Percentiles rank a stretch among this genome's conserved stretches.
Evolutionary conservation across 2,113 vertebrate genomes (phyloP).

Genomic region (Tympanuchus pallidicinctus): DNA sequence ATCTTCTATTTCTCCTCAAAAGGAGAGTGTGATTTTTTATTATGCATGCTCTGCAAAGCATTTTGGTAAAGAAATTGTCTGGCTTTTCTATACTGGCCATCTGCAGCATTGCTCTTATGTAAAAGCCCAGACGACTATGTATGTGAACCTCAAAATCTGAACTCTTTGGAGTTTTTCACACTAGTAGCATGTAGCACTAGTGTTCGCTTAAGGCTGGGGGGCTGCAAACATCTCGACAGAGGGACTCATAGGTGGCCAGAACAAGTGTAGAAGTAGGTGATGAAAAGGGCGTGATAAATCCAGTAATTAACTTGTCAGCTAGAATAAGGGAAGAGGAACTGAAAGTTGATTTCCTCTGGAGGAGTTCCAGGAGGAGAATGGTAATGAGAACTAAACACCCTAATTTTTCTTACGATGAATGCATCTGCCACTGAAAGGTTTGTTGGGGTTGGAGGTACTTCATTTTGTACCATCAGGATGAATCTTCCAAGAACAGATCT

Average conservation of each 20-base stretch:
- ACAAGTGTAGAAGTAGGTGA: background rate
- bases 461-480: background rate
- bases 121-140: background rate
- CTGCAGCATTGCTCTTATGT: background rate
- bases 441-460: background rate
- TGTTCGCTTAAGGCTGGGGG: background rate
- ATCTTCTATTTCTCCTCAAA: conserved; percentile 36
- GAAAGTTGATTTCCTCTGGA: conserved; percentile 40
- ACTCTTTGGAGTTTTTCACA: conserved; percentile 3
- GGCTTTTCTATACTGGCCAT: background rate
- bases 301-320: conserved; percentile 42
- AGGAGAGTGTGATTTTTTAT: conserved; percentile 28
- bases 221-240: background rate
- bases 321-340: conserved; percentile 29
- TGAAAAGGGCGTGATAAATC: conserved; percentile 56
- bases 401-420: conserved; percentile 40
- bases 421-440: conserved; percentile 11
- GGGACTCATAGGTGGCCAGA: background rate
- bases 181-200: background rate
- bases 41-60: background rate
- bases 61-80: conserved; percentile 6
- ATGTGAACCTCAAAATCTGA: conserved; percentile 20
- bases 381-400: conserved; percentile 33
- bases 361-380: conserved; percentile 27
- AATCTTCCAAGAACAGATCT: background rate